Conservation (phyloP, 2,797 vertebrate species). For the Acomys russatus region DNA sequence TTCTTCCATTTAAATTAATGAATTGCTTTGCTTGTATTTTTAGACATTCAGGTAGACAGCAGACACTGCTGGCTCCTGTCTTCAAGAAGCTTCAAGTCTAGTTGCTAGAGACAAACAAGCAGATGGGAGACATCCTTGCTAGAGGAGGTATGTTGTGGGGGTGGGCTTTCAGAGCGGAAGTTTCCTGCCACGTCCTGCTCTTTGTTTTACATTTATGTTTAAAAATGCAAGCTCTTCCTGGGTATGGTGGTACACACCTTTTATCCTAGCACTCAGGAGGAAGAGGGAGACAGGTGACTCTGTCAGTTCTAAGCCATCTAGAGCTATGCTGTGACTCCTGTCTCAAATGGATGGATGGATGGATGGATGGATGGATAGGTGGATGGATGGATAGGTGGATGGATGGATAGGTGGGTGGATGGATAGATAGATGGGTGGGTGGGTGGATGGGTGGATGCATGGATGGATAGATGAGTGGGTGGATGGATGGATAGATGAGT, state of each 20-base stretch:
- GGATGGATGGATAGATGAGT: no score
- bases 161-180: background rate
- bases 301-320: background rate
- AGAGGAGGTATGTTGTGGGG: background rate
- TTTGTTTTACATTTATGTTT: background rate
- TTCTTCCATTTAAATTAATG: slow-evolving; percentile 1
- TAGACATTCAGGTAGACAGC: background rate
- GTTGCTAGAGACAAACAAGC: background rate
- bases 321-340: background rate
- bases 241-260: background rate
- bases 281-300: background rate
- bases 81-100: slow-evolving; percentile 31
- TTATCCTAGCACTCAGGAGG: background rate
- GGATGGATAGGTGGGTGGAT: no score
- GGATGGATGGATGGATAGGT: no score
- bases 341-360: no score
- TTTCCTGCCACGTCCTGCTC: background rate
- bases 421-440: no score
- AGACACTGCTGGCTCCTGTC: slow-evolving; percentile 1
- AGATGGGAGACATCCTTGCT: background rate
- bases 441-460: no score
- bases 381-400: no score
- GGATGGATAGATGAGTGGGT: no score
- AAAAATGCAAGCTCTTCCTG: background rate
- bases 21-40: background rate